Evolutionary conservation across 2,797 vertebrate species (phyloP).

Genomic region (Zenarchopterus dispar): DNA sequence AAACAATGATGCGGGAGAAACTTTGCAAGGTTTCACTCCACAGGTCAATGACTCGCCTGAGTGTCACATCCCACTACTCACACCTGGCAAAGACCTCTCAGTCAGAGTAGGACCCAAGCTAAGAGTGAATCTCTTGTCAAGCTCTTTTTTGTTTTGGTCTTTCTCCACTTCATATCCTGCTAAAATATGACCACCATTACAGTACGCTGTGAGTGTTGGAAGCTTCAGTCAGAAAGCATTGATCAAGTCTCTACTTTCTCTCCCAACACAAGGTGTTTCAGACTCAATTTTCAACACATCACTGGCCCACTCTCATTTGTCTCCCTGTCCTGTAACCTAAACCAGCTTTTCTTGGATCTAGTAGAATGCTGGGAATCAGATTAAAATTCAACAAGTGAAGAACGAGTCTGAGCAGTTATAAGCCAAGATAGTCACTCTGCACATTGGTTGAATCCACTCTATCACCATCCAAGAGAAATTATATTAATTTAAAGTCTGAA

Average conservation of each 20-base stretch:
- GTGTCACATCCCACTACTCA: conserved; percentile 39
- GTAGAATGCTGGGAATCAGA: no score
- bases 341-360: no score
- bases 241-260: conserved; percentile 10
- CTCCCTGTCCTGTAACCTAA: neutral
- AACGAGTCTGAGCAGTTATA: no score
- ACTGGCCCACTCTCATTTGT: neutral
- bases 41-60: conserved; percentile 64
- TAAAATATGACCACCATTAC: neutral
- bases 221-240: neutral
- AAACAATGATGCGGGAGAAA: conserved; percentile 46
- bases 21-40: conserved; percentile 49
- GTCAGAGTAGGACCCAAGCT: conserved; percentile 29
- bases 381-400: no score
- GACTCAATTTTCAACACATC: conserved; percentile 3
- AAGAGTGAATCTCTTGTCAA: conserved; percentile 17
- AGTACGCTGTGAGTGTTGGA: neutral
- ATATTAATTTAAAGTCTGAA: no score
- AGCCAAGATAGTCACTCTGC: no score
- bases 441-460: no score
- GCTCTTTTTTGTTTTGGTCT: conserved; percentile 14
- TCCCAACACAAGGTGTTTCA: neutral
- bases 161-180: conserved; percentile 1
- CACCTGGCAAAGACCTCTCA: conserved; percentile 10
- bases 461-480: no score